These are phyloP conservation scores for Drosophila tani DNA, from an alignment of 1,140 invertebrate species.

Conservation along the genomic window DNA sequence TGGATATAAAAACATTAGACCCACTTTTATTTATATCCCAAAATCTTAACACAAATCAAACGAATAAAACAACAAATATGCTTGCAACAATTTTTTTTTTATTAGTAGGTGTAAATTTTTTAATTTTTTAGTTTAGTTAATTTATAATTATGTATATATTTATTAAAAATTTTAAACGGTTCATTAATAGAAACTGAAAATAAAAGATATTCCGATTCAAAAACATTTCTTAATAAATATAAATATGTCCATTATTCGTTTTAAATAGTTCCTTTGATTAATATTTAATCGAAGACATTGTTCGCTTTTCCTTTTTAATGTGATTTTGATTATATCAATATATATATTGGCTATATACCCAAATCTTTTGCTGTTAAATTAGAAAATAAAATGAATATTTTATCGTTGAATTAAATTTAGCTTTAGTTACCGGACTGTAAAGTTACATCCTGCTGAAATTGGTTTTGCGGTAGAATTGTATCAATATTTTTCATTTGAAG, in stretches of 20 bases:
- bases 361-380: background rate
- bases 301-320: background rate
- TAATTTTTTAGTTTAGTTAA: background rate
- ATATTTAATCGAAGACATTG: conserved; percentile 1
- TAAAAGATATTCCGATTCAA: background rate
- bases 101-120: background rate
- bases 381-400: background rate
- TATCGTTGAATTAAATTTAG: background rate
- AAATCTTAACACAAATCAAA: too few species aligned
- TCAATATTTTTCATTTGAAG: background rate
- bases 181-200: background rate
- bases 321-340: background rate
- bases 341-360: background rate
- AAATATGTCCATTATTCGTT: background rate
- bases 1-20: too few species aligned
- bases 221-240: background rate
- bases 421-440: background rate
- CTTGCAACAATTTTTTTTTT: background rate
- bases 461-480: background rate
- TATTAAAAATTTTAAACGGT: background rate
- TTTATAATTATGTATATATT: background rate
- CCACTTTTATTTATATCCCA: too few species aligned
- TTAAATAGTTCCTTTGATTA: background rate
- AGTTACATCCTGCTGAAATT: background rate
- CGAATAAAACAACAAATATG: too few species aligned